Evolutionary conservation across 2,888 invertebrate species (phyloP).

Genomic region (Lapara coniferarum): DNA sequence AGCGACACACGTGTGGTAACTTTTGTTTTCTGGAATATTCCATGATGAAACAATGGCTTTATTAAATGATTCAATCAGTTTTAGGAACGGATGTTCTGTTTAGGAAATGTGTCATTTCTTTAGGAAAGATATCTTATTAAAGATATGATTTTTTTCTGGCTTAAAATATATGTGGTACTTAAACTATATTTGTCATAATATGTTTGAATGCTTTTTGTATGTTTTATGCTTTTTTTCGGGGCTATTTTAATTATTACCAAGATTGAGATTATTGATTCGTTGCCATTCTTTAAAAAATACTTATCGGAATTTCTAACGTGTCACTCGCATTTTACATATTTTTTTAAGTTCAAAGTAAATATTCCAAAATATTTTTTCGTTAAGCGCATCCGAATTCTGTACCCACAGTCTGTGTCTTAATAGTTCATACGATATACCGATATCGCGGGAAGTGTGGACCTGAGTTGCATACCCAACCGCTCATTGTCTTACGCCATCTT

Average conservation of each 20-base stretch:
- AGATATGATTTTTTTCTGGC: too few species aligned
- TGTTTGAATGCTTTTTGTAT: too few species aligned
- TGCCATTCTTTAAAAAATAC: too few species aligned
- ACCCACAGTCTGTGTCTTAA: constrained; percentile 43
- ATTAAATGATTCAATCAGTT: constrained; percentile 4
- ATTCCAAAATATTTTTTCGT: too few species aligned
- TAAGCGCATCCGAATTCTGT: constrained; percentile 7
- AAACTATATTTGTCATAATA: too few species aligned
- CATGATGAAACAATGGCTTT: constrained; percentile 9
- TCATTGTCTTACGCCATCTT: constrained; percentile 50
- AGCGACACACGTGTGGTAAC: constrained; percentile 17
- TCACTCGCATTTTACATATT: too few species aligned
- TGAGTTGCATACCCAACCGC: constrained; percentile 61
- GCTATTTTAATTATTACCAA: too few species aligned
- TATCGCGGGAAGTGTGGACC: constrained; percentile 68
- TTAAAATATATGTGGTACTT: too few species aligned
- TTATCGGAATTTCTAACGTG: too few species aligned
- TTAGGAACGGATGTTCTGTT: background rate
- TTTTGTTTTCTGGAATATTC: constrained; percentile 14
- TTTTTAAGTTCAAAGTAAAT: background rate
- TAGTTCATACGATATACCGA: constrained; percentile 63
- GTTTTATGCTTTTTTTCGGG: too few species aligned
- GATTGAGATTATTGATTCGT: too few species aligned
- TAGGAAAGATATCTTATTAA: background rate
- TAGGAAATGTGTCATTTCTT: constrained; percentile 2